These are phyloP conservation scores for Drosophila burlai DNA, from an alignment of 1,140 invertebrate species.

Conservation along the genomic window DNA sequence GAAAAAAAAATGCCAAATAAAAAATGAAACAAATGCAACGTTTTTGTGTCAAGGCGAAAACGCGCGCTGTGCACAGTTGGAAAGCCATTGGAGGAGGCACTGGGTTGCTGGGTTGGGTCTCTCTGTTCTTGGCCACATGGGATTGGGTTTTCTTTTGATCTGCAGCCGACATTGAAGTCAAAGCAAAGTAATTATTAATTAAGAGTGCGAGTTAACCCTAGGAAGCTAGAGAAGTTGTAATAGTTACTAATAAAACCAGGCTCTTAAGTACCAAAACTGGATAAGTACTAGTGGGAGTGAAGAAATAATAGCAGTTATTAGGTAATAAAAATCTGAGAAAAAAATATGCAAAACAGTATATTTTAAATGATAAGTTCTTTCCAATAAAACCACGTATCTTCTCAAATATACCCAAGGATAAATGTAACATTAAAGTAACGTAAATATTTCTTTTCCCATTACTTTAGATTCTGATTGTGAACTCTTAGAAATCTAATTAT, in stretches of 20 bases:
- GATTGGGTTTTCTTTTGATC: constrained; percentile 64
- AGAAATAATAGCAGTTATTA: background rate
- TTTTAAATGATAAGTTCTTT: background rate
- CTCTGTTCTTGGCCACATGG: constrained; percentile 32
- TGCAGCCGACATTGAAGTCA: constrained; percentile 50
- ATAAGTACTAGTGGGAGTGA: too few relatives aligned
- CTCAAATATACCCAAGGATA: too few relatives aligned
- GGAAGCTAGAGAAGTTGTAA: background rate
- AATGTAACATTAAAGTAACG: too few relatives aligned
- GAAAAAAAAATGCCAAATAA: constrained; percentile 42
- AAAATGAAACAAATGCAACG: constrained; percentile 52
- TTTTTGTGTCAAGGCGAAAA: constrained; percentile 71
- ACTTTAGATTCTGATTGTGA: too few relatives aligned
- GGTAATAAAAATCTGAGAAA: background rate
- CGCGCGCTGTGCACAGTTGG: constrained; percentile 75
- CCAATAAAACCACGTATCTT: background rate
- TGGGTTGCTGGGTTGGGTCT: constrained; percentile 45
- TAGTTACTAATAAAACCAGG: background rate
- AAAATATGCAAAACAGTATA: background rate
- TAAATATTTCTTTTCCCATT: too few relatives aligned
- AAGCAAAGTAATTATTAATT: constrained; percentile 50
- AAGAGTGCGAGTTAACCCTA: constrained; percentile 19
- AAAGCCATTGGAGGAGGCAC: constrained; percentile 57
- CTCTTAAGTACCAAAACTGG: background rate
- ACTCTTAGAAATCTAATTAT: too few relatives aligned